Base-by-base conservation (phyloP, 2,888 invertebrate species). In the Cephonodes hylas region DNA sequence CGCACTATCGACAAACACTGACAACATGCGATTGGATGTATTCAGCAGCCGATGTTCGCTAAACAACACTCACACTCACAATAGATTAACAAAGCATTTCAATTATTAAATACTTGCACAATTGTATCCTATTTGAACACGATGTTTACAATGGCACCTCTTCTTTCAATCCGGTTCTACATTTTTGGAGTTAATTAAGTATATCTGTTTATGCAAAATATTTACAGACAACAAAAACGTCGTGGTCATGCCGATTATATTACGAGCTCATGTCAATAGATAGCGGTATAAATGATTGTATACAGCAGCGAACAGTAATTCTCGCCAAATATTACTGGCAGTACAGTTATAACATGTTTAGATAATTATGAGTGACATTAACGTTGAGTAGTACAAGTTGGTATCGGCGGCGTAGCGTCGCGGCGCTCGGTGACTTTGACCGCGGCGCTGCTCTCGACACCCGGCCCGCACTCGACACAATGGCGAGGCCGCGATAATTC, bases 401-500 rank as follows among this genome's bases (percentile, higher is more conserved):
- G 23, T 46, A 38, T 38, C 13, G 13, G 38, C 34, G 18, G 23
- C 22, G 13, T 42, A 13, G n/a, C 20, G 45, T 22, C n/a, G 46
- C 65, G 62, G 58, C 67, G 31, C 63, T 57, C 85, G 80, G 76
- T 84, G 86, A 84, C 86, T 83, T 84, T 86, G 86, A 85, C 84
- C 83, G 65, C 74, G 77, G 67, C 77, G 69, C 69, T 65, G 71
- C 65, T 71, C 70, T 75, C 73, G 68, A 70, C 73, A n/a, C 38
- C n/a, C 38, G 38, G 10, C 38, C 38, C 53, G 53, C 68, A 48
- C 62, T 45, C 61, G 70, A 63, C 70, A 80, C 83, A 80, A 83
- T 80, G 74, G 73, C 86, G 80, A 86, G 85, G 86, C 70, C 81
- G 72, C 66, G 72, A 73, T 76, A 70, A 77, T 80, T 79, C 66